phyloP scores from a whole-genome alignment of 2,797 vertebrate species.

The Champsocephalus esox region DNA sequence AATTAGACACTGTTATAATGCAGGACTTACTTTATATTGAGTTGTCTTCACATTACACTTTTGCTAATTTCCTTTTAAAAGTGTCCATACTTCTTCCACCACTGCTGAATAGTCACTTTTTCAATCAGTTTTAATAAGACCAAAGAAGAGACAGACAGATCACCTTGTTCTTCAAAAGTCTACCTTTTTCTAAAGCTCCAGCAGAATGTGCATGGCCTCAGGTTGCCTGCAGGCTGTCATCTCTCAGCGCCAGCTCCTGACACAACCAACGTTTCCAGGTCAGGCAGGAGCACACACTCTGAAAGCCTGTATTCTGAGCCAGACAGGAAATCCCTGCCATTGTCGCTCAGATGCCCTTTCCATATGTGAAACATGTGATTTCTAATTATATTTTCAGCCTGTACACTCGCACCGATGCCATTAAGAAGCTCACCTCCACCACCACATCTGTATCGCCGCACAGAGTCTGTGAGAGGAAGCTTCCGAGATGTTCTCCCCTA shows the following conservation, averaged over 20 bases:
- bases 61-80: neutral
- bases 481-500: conserved; percentile 50
- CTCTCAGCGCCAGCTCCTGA: conserved; percentile 42
- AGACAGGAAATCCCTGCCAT: conserved; percentile 38
- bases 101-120: conserved; percentile 2
- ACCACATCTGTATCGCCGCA: conserved; percentile 41
- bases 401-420: conserved; percentile 49
- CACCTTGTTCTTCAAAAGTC: conserved; percentile 47
- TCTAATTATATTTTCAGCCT: conserved; percentile 64
- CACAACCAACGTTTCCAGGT: conserved; percentile 61
- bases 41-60: neutral
- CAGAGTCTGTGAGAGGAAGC: conserved; percentile 34
- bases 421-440: conserved; percentile 45
- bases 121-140: conserved; percentile 4
- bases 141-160: conserved; percentile 11
- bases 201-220: conserved; percentile 54
- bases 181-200: conserved; percentile 31
- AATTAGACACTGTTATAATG: neutral
- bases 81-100: too few species aligned
- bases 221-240: conserved; percentile 68
- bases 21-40: neutral
- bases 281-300: conserved; percentile 32
- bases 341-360: conserved; percentile 46
- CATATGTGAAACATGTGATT: conserved; percentile 65
- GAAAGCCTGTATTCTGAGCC: conserved; percentile 27